Percentiles rank a stretch among this genome's conserved stretches.
phyloP scores from a whole-genome alignment of 2,797 vertebrate genomes.

The Anas bernieri region DNA sequence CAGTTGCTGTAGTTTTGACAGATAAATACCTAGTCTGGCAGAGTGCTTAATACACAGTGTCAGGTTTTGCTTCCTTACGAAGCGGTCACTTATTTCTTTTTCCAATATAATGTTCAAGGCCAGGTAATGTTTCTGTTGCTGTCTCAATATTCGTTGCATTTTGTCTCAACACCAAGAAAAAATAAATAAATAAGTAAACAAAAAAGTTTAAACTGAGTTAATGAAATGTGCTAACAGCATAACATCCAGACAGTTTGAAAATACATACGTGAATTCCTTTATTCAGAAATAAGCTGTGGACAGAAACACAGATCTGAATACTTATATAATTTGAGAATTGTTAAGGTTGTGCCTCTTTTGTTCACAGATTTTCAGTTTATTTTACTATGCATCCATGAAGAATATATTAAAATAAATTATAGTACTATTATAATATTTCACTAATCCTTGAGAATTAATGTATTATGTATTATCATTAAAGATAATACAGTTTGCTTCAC shows the following conservation, averaged over 20 bases:
- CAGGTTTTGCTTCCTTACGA: neutral
- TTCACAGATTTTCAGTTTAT: neutral
- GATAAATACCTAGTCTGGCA: neutral
- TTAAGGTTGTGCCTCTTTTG: neutral
- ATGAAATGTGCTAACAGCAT: neutral
- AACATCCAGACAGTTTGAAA: neutral
- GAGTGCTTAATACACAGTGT: neutral
- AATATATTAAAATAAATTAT: neutral
- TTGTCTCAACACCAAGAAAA: neutral
- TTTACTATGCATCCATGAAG: neutral
- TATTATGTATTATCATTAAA: neutral
- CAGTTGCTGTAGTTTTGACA: neutral
- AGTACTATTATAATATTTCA: neutral
- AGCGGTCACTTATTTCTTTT: neutral
- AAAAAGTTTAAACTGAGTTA: neutral
- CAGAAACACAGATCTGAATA: neutral
- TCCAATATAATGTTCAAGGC: neutral
- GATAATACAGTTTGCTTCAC: neutral
- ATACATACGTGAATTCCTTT: fast-evolving
- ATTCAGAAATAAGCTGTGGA: neutral
- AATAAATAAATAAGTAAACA: neutral
- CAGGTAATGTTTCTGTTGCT: neutral
- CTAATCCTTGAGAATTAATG: neutral
- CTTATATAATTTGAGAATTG: neutral
- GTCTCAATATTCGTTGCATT: neutral